Conservation (phyloP, 2,113 vertebrate species). For the Scophthalmus maximus region DNA sequence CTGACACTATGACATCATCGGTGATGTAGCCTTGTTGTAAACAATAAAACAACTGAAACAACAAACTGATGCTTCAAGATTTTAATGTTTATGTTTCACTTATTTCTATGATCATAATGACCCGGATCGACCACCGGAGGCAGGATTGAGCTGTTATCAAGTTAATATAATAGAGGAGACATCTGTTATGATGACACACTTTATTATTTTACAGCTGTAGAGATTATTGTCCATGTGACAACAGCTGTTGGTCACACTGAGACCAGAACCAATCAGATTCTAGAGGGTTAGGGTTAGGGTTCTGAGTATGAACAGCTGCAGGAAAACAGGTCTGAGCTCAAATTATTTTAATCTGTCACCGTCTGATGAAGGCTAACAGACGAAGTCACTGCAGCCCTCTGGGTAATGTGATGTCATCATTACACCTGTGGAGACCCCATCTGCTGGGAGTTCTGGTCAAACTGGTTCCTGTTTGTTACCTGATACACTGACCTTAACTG, state of each 20-base stretch:
- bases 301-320: no score
- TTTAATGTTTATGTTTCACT: neutral
- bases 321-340: no score
- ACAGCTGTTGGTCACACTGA: no score
- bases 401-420: constrained; percentile 16
- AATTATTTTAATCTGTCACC: no score
- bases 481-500: neutral
- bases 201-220: no score
- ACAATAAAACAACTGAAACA: constrained; percentile 84
- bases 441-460: neutral
- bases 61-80: constrained; percentile 33
- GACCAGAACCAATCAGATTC: no score
- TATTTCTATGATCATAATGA: neutral
- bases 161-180: no score
- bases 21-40: constrained; percentile 89
- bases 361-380: neutral
- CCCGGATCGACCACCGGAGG: no score
- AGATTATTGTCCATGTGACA: no score
- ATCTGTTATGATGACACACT: no score
- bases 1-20: constrained; percentile 73
- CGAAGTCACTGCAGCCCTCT: constrained; percentile 6
- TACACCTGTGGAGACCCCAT: neutral
- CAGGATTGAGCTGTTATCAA: no score
- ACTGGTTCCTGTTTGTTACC: constrained; percentile 23
- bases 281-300: no score